Percentiles rank a stretch among this genome's conserved stretches.
Conservation (phyloP, 2,113 vertebrate genomes). For the Leucopsar rothschildi region DNA sequence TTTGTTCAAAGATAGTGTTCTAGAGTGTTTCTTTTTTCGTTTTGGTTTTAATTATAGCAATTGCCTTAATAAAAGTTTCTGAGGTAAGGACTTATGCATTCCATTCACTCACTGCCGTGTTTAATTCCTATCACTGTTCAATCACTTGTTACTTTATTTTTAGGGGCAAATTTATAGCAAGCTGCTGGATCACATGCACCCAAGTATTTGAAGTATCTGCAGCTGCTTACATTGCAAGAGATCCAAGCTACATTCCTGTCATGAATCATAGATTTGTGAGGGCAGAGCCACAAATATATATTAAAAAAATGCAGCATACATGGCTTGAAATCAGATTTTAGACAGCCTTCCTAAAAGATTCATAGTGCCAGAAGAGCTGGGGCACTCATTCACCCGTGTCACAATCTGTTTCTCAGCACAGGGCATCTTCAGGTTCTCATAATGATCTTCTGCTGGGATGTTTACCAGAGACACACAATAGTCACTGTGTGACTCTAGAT, state of each 20-base stretch:
- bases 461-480: not conserved
- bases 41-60: constrained; percentile 73
- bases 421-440: not conserved
- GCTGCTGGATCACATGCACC: constrained; percentile 81
- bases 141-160: constrained; percentile 85
- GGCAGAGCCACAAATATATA: constrained; percentile 61
- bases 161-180: constrained; percentile 83
- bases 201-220: constrained; percentile 81
- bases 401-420: not conserved
- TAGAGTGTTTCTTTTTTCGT: constrained; percentile 48
- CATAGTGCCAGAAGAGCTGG: not conserved
- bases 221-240: constrained; percentile 84
- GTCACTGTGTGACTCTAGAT: not conserved
- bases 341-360: not conserved
- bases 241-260: constrained; percentile 80
- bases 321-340: constrained; percentile 16
- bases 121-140: constrained; percentile 79
- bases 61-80: constrained; percentile 73
- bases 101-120: constrained; percentile 74
- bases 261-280: constrained; percentile 79
- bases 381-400: not conserved
- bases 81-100: constrained; percentile 76
- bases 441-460: not conserved
- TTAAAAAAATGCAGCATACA: constrained; percentile 56
- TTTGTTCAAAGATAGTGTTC: constrained; percentile 49